These are phyloP conservation scores for Glareola pratincola DNA, from an alignment of 2,113 vertebrate genomes.

Conservation along the genomic window DNA sequence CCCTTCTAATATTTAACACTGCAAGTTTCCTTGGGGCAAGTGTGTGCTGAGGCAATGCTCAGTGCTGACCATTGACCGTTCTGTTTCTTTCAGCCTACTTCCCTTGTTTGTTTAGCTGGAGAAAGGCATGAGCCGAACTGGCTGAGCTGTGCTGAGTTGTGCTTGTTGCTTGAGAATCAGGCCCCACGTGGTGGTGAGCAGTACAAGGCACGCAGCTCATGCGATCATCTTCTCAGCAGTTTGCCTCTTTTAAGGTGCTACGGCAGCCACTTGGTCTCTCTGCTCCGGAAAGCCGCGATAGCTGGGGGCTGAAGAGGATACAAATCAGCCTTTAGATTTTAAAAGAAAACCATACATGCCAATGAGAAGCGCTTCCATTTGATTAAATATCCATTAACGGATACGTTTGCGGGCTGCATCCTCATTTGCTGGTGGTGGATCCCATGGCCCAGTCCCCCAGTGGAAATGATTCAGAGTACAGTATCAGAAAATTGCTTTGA, in stretches of 20 bases:
- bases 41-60: not conserved
- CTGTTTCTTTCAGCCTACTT: not conserved
- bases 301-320: not conserved
- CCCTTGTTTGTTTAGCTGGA: not conserved
- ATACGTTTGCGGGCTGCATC: not conserved
- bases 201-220: not conserved
- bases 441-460: not conserved
- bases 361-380: not conserved
- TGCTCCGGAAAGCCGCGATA: not conserved
- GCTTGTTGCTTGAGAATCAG: not conserved
- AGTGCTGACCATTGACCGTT: not conserved
- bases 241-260: not conserved
- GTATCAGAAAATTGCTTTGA: conserved; percentile 27
- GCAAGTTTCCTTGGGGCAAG: not conserved
- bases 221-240: not conserved
- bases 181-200: accelerated
- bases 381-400: not conserved
- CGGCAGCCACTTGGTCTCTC: accelerated
- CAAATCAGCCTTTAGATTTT: not conserved
- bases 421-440: not conserved
- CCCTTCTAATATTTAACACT: not conserved
- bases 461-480: not conserved
- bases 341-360: not conserved
- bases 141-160: not conserved
- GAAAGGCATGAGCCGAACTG: not conserved